Conservation (phyloP, 2,888 invertebrate genomes). For the Yponomeuta malinellus region DNA sequence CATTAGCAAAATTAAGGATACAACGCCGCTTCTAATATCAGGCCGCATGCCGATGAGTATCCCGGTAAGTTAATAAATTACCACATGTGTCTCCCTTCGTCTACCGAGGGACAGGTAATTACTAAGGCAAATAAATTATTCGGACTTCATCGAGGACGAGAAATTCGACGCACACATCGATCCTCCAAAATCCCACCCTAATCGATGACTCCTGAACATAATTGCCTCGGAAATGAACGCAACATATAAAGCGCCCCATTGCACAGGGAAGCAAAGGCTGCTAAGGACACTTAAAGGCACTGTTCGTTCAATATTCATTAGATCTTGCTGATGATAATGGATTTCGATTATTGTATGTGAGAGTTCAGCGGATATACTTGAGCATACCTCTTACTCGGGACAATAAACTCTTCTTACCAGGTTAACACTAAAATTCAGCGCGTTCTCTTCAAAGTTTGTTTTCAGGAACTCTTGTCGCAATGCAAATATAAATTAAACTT, state of each 20-base stretch:
- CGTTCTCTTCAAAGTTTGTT: too few species aligned
- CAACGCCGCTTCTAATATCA: background rate
- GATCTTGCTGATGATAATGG: constrained; percentile 11
- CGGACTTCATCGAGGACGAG: constrained; percentile 31
- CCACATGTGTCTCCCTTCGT: constrained; percentile 1
- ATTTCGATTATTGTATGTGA: background rate
- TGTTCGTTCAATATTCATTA: constrained; percentile 49
- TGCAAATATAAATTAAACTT: too few species aligned
- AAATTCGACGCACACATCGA: constrained; percentile 46
- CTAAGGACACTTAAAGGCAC: constrained; percentile 32
- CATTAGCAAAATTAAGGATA: background rate
- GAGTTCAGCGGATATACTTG: background rate
- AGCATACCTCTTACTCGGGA: too few species aligned
- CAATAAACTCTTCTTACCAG: too few species aligned
- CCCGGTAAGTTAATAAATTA: constrained; percentile 19
- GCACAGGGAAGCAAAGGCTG: background rate
- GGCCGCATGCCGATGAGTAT: constrained; percentile 12
- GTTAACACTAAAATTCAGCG: too few species aligned
- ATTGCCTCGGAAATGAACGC: constrained; percentile 56
- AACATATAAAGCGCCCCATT: background rate
- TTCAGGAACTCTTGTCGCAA: too few species aligned
- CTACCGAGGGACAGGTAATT: constrained; percentile 36
- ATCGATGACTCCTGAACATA: constrained; percentile 49
- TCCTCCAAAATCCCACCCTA: constrained; percentile 38
- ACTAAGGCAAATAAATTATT: constrained; percentile 45